These are phyloP conservation scores for Mystacides longicornis DNA, from an alignment of 2,888 invertebrate species.

Conservation along the genomic window DNA sequence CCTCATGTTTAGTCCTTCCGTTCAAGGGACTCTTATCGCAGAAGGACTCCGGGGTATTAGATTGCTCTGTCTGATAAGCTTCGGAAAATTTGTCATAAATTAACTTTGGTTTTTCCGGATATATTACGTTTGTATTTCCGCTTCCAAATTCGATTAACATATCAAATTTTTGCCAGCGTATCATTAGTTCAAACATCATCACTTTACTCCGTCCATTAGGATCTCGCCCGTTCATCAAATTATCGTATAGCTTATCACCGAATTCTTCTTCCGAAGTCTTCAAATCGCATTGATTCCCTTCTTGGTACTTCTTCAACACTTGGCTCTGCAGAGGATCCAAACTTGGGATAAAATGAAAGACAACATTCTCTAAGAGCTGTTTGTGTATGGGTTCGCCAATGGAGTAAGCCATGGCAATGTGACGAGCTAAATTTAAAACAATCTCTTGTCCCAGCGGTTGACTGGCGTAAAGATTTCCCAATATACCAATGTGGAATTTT, in stretches of 20 bases:
- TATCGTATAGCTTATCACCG: conserved; percentile 55
- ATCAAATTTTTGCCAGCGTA: conserved; percentile 62
- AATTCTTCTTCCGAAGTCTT: conserved; percentile 50
- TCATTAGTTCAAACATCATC: conserved; percentile 56
- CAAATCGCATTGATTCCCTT: conserved; percentile 36
- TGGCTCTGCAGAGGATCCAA: conserved; percentile 37
- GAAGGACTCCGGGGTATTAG: conserved; percentile 35
- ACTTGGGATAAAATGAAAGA: conserved; percentile 73
- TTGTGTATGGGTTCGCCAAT: conserved; percentile 59
- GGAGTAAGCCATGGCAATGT: conserved; percentile 65
- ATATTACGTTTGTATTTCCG: conserved; percentile 58
- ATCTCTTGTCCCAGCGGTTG: conserved; percentile 83
- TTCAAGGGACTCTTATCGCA: conserved; percentile 28
- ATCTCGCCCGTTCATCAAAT: conserved; percentile 39
- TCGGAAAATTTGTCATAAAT: conserved; percentile 46
- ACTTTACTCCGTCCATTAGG: conserved; percentile 44
- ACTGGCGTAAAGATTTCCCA: conserved; percentile 75
- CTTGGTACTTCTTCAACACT: conserved; percentile 34
- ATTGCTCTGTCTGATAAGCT: conserved; percentile 40
- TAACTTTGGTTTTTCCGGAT: conserved; percentile 38
- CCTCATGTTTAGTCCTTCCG: conserved; percentile 35
- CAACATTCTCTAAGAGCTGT: conserved; percentile 59
- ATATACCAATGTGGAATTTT: conserved; percentile 75
- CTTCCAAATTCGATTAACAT: conserved; percentile 66
- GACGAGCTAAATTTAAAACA: conserved; percentile 71